A percentile compares a stretch with the other conserved stretches of the same genome.
These are phyloP conservation scores for Parnassius orleans DNA, from an alignment of 2,888 invertebrate species.

Conservation along the genomic window DNA sequence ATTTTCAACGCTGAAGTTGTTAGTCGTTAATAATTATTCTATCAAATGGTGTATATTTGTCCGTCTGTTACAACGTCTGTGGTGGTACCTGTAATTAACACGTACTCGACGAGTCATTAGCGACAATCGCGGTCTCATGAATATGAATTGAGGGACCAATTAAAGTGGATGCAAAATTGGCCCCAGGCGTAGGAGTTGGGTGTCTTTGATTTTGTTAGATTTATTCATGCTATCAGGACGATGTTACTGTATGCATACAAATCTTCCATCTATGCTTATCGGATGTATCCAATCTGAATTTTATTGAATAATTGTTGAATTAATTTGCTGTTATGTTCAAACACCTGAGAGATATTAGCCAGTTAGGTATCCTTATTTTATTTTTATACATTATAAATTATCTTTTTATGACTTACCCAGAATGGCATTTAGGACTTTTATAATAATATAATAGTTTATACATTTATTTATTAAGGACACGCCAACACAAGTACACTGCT, in stretches of 20 bases:
- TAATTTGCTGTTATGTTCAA: neutral
- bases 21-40: slow-evolving; percentile 12
- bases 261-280: slow-evolving; percentile 17
- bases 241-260: slow-evolving; percentile 19
- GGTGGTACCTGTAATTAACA: slow-evolving; percentile 31
- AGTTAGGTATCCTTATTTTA: too few relatives aligned
- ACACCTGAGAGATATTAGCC: too few relatives aligned
- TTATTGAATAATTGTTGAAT: slow-evolving; percentile 12
- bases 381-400: too few relatives aligned
- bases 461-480: too few relatives aligned
- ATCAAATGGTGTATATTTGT: slow-evolving; percentile 15
- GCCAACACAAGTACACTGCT: too few relatives aligned
- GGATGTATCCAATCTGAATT: slow-evolving; percentile 1
- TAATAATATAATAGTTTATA: too few relatives aligned
- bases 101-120: slow-evolving; percentile 34
- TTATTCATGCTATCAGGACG: slow-evolving; percentile 14
- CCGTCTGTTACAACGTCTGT: slow-evolving; percentile 13
- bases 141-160: slow-evolving; percentile 34
- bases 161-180: slow-evolving; percentile 35
- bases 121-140: slow-evolving; percentile 36
- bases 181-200: slow-evolving; percentile 25
- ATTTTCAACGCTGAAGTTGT: slow-evolving; percentile 9
- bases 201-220: slow-evolving; percentile 24
- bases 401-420: too few relatives aligned
- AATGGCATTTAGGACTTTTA: too few relatives aligned